Conservation (phyloP, 2,888 invertebrate genomes). For the Vesta saturnalis region DNA sequence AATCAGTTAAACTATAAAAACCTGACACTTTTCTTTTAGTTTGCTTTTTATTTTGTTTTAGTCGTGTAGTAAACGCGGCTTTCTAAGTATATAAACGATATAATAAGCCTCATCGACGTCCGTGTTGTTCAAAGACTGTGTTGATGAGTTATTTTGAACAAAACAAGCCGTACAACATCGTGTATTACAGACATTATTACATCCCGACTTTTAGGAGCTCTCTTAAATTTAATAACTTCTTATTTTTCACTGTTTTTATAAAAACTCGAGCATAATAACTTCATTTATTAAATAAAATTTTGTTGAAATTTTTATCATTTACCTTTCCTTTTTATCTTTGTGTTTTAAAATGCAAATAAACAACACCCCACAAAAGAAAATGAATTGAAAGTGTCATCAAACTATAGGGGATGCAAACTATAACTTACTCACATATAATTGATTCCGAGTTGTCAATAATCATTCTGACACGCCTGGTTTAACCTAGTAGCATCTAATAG, state of each 20-base stretch:
- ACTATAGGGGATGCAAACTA: constrained; percentile 34
- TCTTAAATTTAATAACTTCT: constrained; percentile 51
- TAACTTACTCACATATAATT: constrained; percentile 51
- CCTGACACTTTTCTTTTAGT: too few species aligned
- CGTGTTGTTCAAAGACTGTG: constrained; percentile 48
- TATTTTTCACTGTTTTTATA: constrained; percentile 53
- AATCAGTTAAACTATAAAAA: too few species aligned
- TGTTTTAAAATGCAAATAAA: constrained; percentile 16
- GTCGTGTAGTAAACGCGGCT: constrained; percentile 40
- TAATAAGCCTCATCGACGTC: constrained; percentile 44
- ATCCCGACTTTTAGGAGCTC: constrained; percentile 33
- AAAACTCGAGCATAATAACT: constrained; percentile 51
- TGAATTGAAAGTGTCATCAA: not conserved
- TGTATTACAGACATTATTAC: constrained; percentile 44
- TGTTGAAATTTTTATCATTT: constrained; percentile 33
- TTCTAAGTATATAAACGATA: constrained; percentile 46
- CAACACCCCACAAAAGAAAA: not conserved
- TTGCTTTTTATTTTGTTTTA: constrained; percentile 25
- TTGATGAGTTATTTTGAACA: constrained; percentile 54
- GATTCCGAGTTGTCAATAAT: constrained; percentile 52
- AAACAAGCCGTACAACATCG: constrained; percentile 51
- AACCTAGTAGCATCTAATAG: constrained; percentile 27
- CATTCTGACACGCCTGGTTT: constrained; percentile 49
- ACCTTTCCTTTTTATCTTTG: constrained; percentile 11
- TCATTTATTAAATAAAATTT: constrained; percentile 44